Base-by-base conservation (phyloP, 2,888 invertebrate genomes). In the Dryomyza anilis region DNA sequence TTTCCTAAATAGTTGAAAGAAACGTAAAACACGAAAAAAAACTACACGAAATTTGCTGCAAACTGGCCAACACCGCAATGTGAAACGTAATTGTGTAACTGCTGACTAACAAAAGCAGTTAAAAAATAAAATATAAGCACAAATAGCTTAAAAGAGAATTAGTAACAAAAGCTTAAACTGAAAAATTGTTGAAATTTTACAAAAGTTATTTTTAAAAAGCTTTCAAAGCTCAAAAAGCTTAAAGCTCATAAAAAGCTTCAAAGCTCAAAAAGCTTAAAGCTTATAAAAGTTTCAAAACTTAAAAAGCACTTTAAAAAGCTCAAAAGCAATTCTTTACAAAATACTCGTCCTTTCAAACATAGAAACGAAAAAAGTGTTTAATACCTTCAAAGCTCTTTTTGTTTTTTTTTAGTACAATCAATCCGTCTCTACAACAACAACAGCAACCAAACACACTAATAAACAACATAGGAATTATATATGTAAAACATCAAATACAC, bases 21-120 rank as follows among this genome's bases (percentile, higher is more conserved):
- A 33, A 23, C 29, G 12, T 19, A 21, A 30, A 12, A 55, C 36
- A 55, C 25, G 19, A 55, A 55, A 39, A 6, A 23, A 23, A 12
- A 14, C 33, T 19, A 36, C 7, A n/a, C 5, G 36, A 21, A 36
- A 14, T 55, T 30, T 21, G 36, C 12, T 21, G 8, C 16, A 55
- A 29, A 14, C 10, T 14, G 19, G 19, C 21, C 14, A 33, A 12
- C 14, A 23, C 29, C 19, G 27, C 27, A 46, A 58, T 58, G 46
- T 58, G 46, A 58, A 58, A 58, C 58, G 30, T 29, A 16, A 27
- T 58, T 16, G 27, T 58, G 16, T 14, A 58, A 58, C 58, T 58
- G 45, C 46, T 45, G 63, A 52, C 36, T 43, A n/a, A 55, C 46
- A 14, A 33, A 16, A 61, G 56, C 58, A 59, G 57, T 46, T 43